Conservation (phyloP, 2,797 vertebrate species). For the Loriculus beryllinus region DNA sequence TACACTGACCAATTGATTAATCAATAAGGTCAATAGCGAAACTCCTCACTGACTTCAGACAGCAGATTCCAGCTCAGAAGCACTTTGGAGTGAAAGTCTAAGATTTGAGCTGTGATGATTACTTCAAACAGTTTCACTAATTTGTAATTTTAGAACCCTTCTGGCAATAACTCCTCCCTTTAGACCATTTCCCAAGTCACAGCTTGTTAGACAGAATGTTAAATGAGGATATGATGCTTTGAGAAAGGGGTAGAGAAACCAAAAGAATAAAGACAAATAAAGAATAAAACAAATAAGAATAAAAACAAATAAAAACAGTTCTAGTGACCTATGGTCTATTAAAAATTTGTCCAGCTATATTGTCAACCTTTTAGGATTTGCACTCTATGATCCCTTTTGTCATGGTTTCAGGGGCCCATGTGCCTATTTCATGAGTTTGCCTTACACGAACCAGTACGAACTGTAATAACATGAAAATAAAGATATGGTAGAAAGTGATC, state of each 20-base stretch:
- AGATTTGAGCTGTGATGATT: not conserved
- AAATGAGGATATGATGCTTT: constrained; percentile 20
- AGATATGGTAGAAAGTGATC: not conserved
- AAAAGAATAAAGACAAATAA: constrained; percentile 35
- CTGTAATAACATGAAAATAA: not conserved
- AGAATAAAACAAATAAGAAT: not conserved
- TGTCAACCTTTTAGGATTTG: not conserved
- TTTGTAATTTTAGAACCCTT: constrained; percentile 34
- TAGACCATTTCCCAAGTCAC: constrained; percentile 32
- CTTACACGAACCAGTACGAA: not conserved
- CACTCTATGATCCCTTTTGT: not conserved
- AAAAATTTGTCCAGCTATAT: not conserved
- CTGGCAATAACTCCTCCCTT: constrained; percentile 2
- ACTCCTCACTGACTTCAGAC: not conserved
- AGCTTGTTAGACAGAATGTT: constrained; percentile 6
- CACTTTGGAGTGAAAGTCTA: not conserved
- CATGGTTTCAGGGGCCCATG: not conserved
- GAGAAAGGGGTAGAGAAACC: constrained; percentile 27
- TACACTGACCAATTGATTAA: not conserved
- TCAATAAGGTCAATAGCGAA: not conserved
- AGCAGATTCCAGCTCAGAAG: not conserved
- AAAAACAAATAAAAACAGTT: constrained; percentile 17
- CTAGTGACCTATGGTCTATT: not conserved
- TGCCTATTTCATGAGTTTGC: not conserved
- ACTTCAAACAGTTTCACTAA: constrained; percentile 18